Evolutionary conservation across 1,140 invertebrate species (phyloP).

Genomic region (Leptoteleia sp.): DNA sequence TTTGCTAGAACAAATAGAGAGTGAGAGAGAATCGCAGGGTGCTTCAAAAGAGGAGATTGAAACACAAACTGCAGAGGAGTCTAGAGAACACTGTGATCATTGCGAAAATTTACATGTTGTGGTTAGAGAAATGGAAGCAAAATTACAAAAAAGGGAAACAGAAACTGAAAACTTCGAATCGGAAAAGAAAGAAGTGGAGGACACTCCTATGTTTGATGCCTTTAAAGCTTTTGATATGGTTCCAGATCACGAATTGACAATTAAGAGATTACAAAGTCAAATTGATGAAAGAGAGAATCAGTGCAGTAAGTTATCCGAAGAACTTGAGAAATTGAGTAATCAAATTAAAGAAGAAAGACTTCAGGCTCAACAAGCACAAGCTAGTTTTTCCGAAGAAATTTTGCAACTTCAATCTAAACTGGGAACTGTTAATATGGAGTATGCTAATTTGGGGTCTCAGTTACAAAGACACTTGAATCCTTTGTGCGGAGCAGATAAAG

Average conservation of each 20-base stretch:
- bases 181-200: conserved; percentile 39
- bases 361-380: conserved; percentile 36
- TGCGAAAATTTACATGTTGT: conserved; percentile 71
- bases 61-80: conserved; percentile 46
- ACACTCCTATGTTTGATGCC: conserved; percentile 68
- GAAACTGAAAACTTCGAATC: conserved; percentile 86
- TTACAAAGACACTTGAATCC: conserved; percentile 54
- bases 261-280: conserved; percentile 52
- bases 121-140: conserved; percentile 81
- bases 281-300: conserved; percentile 60
- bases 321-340: conserved; percentile 61
- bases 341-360: conserved; percentile 58
- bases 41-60: conserved; percentile 19
- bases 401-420: conserved; percentile 42
- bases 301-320: conserved; percentile 59
- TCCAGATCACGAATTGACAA: conserved; percentile 28
- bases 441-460: conserved; percentile 42
- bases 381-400: conserved; percentile 45
- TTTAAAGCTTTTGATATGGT: conserved; percentile 67
- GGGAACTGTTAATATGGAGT: conserved; percentile 48
- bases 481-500: conserved; percentile 37
- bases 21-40: conserved; percentile 41
- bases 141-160: conserved; percentile 87
- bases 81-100: conserved; percentile 60
- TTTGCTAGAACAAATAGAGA: conserved; percentile 70